A percentile compares a stretch with the other conserved stretches of the same genome.
These are phyloP conservation scores for Prenolepis imparis DNA, from an alignment of 2,888 invertebrate genomes.

Conservation along the genomic window DNA sequence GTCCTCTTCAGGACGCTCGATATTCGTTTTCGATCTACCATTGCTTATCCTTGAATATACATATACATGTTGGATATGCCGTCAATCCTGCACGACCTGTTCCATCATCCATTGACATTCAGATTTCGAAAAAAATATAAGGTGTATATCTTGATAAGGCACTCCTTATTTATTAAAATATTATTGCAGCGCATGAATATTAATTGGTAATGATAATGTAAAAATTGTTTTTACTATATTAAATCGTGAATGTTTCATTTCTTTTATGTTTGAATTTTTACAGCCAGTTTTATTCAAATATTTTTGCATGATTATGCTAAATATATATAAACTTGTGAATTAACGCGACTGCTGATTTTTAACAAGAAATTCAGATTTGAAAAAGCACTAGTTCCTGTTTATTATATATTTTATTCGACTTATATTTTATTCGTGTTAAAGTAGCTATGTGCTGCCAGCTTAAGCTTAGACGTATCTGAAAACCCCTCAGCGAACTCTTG, in stretches of 20 bases:
- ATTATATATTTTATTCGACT: background rate
- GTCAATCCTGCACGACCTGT: background rate
- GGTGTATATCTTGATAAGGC: background rate
- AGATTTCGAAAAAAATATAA: background rate
- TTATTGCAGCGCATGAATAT: background rate
- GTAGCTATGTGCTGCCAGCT: background rate
- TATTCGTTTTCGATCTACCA: background rate
- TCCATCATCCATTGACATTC: conserved; percentile 2
- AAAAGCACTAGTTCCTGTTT: background rate
- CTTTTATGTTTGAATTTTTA: background rate
- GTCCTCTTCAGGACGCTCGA: too few relatives aligned
- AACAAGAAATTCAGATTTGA: background rate
- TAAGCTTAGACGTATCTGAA: conserved; percentile 15
- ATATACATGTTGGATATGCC: background rate
- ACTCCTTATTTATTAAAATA: background rate
- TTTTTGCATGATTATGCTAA: background rate
- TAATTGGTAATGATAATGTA: background rate
- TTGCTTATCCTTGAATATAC: background rate
- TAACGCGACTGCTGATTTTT: background rate
- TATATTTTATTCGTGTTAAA: conserved; percentile 19
- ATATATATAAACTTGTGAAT: background rate
- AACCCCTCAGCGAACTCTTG: background rate
- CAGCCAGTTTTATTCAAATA: background rate
- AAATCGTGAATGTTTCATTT: background rate
- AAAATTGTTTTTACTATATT: background rate